Evolutionary conservation across 2,113 vertebrate species (phyloP).

Genomic region (Mustela nigripes): DNA sequence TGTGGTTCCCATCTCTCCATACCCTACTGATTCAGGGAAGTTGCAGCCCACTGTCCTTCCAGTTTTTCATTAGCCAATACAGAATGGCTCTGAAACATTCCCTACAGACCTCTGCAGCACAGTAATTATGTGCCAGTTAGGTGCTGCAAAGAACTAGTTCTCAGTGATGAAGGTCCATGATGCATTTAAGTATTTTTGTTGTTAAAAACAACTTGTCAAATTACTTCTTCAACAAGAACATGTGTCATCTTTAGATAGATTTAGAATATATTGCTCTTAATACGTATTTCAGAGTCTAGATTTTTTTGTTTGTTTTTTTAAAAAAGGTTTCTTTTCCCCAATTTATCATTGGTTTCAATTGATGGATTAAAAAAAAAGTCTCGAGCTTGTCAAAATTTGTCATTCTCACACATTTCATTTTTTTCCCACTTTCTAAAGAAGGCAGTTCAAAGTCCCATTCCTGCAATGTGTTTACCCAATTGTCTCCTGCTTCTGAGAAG

Average conservation of each 20-base stretch:
- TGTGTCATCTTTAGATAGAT: not conserved
- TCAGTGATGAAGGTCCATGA: not conserved
- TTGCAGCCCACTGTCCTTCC: not conserved
- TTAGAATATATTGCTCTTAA: slow-evolving; percentile 13
- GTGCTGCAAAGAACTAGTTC: not conserved
- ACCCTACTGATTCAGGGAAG: not conserved
- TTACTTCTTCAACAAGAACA: slow-evolving; percentile 24
- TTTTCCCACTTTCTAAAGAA: slow-evolving; percentile 10
- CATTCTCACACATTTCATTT: not conserved
- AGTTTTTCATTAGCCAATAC: not conserved
- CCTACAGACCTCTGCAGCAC: not conserved
- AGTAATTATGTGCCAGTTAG: not conserved
- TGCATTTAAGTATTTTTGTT: not conserved
- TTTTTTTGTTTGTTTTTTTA: not conserved
- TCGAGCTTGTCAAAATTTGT: slow-evolving; percentile 32
- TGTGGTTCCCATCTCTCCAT: not conserved
- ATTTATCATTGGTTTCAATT: not conserved
- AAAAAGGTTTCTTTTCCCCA: not conserved
- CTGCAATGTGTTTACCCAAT: not conserved
- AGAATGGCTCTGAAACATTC: not conserved
- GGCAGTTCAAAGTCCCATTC: not conserved
- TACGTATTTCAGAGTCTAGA: slow-evolving; percentile 42
- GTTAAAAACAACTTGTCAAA: slow-evolving; percentile 49
- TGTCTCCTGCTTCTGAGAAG: not conserved
- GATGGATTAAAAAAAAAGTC: not conserved